A percentile compares a stretch with the other conserved stretches of the same genome.
Conservation (phyloP, 2,113 vertebrate species). For the Mola mola region DNA sequence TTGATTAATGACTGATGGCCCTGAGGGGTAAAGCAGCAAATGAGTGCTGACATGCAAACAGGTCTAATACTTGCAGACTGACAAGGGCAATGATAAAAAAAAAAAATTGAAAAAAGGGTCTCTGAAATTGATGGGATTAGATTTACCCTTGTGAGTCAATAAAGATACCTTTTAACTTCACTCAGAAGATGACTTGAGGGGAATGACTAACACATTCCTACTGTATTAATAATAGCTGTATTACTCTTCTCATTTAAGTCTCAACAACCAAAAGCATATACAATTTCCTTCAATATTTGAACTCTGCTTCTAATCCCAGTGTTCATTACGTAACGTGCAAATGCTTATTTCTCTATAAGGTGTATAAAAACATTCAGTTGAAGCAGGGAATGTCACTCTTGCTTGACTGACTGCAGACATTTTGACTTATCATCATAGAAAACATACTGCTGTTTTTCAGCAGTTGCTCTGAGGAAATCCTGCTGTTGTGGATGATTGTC, state of each 20-base stretch:
- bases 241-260: neutral
- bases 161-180: slow-evolving; percentile 13
- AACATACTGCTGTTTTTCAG: no score
- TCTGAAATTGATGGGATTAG: slow-evolving; percentile 21
- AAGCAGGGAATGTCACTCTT: no score
- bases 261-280: no score
- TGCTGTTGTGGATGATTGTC: no score
- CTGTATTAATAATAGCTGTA: neutral
- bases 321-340: no score
- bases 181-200: slow-evolving; percentile 6
- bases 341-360: no score
- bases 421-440: no score
- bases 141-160: slow-evolving; percentile 11
- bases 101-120: slow-evolving; percentile 27
- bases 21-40: slow-evolving; percentile 27
- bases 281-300: no score
- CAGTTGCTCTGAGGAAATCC: no score
- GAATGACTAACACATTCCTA: neutral
- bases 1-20: slow-evolving; percentile 66
- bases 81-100: slow-evolving; percentile 23
- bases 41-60: slow-evolving; percentile 9
- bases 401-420: no score
- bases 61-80: neutral
- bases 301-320: no score
- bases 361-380: no score